Evolutionary conservation across 2,888 invertebrate species (phyloP).

Genomic region (Lamellibrachia columna): DNA sequence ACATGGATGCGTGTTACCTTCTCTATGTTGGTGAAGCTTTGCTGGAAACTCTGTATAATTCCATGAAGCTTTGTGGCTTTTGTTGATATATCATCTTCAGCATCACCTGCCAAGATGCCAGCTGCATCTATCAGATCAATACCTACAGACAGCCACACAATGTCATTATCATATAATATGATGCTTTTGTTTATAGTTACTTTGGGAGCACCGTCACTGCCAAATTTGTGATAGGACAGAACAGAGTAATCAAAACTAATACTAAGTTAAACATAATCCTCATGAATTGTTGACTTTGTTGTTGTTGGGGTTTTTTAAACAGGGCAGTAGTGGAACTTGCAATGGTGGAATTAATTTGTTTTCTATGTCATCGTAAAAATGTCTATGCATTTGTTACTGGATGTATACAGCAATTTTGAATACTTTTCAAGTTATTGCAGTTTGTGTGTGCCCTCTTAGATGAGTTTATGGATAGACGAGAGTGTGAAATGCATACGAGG

Average conservation of each 20-base stretch:
- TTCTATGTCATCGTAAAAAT: too few relatives aligned
- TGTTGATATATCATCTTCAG: conserved; percentile 32
- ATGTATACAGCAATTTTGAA: too few relatives aligned
- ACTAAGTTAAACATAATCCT: too few relatives aligned
- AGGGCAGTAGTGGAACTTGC: too few relatives aligned
- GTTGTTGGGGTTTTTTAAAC: too few relatives aligned
- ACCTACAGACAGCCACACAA: conserved; percentile 26
- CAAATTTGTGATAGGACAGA: not conserved
- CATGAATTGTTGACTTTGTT: too few relatives aligned
- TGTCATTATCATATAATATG: not conserved
- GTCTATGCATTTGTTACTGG: too few relatives aligned
- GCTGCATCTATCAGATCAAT: conserved; percentile 33
- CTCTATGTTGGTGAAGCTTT: conserved; percentile 83
- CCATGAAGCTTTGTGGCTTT: conserved; percentile 26
- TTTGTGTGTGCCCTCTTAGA: too few relatives aligned
- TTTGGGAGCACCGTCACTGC: not conserved
- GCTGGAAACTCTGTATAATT: conserved; percentile 71
- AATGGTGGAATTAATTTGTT: too few relatives aligned
- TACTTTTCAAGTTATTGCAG: too few relatives aligned
- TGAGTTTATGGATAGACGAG: too few relatives aligned
- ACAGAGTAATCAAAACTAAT: not conserved
- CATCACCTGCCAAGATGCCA: not conserved
- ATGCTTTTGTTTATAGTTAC: not conserved
- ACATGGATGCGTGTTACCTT: conserved; percentile 66
- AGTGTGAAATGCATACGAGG: too few relatives aligned